Conservation (phyloP, 2,888 invertebrate species). For the Caenorhabditis imperialis region DNA sequence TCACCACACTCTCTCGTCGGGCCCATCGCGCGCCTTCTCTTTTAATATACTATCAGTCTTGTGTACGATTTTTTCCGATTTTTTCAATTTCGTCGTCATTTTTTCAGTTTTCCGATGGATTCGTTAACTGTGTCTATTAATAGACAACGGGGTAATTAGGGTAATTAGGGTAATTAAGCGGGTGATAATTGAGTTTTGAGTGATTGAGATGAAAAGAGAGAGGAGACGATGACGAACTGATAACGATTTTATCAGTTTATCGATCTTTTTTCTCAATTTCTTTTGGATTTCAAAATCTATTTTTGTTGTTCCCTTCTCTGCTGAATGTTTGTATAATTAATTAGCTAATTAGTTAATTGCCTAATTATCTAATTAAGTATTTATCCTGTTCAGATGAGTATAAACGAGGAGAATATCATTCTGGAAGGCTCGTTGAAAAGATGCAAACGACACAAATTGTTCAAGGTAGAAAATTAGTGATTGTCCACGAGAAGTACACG, state of each 20-base stretch:
- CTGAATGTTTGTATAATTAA: background rate
- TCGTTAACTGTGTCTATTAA: no score
- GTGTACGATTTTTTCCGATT: background rate
- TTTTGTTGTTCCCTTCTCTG: background rate
- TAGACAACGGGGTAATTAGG: no score
- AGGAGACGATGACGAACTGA: no score
- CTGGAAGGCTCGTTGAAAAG: conserved; percentile 31
- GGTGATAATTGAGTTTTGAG: no score
- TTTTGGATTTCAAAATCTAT: background rate
- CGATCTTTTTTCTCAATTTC: background rate
- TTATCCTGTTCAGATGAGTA: conserved; percentile 1
- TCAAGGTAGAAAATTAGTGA: conserved; percentile 20
- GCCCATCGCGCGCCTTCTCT: conserved; percentile 8
- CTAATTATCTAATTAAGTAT: background rate
- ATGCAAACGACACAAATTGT: conserved; percentile 39
- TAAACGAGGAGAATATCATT: conserved; percentile 30
- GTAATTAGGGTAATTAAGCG: no score
- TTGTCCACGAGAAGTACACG: no score
- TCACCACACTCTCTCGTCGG: conserved; percentile 4
- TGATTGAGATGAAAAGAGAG: no score
- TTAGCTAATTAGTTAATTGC: no score
- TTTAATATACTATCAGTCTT: conserved; percentile 24
- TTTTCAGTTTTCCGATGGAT: background rate
- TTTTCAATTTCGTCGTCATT: no score
- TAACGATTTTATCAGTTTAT: no score